Base-by-base conservation (phyloP, 2,888 invertebrate species). In the Oligia strigilis region DNA sequence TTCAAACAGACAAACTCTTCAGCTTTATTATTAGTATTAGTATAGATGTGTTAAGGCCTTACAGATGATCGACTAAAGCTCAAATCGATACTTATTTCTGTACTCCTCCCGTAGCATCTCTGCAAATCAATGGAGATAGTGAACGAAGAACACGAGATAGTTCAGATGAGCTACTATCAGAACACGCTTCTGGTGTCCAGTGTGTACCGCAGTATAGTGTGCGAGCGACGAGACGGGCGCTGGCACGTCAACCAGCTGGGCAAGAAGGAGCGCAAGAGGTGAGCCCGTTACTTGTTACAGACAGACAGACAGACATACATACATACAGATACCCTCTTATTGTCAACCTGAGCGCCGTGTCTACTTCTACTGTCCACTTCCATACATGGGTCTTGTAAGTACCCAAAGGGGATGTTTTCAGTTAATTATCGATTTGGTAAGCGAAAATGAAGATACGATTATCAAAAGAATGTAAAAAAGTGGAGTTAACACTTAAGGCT, bases 251-350 rank as follows among this genome's bases (percentile, higher is more conserved):
- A 96, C 71, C 99, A 99, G 97, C 98, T 99, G 82, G 99, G 99
- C 65, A 98, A 98, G 93, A 98, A 98, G 93, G 99, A 99, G 93
- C 97, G 99, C 87, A 99, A 99, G 97, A 98, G 98, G 98, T 98
- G 94, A 85, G 81, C 19, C 36, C 6, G n/a, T 6, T 29, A 40
- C 13, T 43, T 62, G n/a, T 11, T n/a, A 40, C n/a, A 13, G 14
- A 36, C 29, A 36, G 5, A 40, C n/a, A 13, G 14, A 36, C 29
- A 36, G 5, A 64, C 49, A 17, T 11, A 23, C 49, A 17, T 11
- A 23, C 9, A 58, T 8, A 62, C 8, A 46, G 60, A 13, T 14
- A 29, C 13, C 13, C n/a, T 60, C 11, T 60, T 60, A 23, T 11
- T 23, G 11, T 11, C 23, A 58, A 58, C 11, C 58, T 60, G 55